These are phyloP conservation scores for Spatulosminthurus flaviceps DNA, from an alignment of 2,888 invertebrate species.

Conservation along the genomic window DNA sequence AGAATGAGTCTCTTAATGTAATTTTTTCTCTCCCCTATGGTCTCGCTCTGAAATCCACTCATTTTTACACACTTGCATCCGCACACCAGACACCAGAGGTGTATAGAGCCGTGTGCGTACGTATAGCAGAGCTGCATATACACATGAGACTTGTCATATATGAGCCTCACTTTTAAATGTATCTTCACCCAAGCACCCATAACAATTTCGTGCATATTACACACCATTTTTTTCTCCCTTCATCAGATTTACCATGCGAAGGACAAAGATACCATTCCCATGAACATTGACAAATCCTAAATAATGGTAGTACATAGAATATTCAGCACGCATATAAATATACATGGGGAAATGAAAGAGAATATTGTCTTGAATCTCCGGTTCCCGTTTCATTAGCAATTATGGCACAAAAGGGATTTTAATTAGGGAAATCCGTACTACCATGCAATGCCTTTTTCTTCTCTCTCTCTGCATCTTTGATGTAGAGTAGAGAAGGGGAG, in stretches of 20 bases:
- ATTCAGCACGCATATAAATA: slow-evolving; percentile 34
- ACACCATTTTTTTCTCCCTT: slow-evolving; percentile 5
- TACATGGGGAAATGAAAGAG: slow-evolving; percentile 6
- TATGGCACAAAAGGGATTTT: slow-evolving; percentile 56
- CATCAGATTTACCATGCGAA: slow-evolving; percentile 13
- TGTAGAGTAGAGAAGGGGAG: slow-evolving; percentile 26
- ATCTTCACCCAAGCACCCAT: neutral
- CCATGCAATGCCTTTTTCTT: slow-evolving; percentile 7
- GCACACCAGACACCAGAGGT: too few species aligned
- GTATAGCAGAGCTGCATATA: neutral
- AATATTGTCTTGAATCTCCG: slow-evolving; percentile 49
- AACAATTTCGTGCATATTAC: slow-evolving; percentile 7
- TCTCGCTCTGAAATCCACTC: slow-evolving; percentile 43
- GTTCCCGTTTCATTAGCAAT: slow-evolving; percentile 55
- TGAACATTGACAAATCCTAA: neutral
- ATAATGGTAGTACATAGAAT: neutral
- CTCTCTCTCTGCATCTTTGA: slow-evolving; percentile 11
- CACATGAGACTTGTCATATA: neutral
- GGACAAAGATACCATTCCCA: slow-evolving; percentile 18
- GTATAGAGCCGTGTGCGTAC: too few species aligned
- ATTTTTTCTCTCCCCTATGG: slow-evolving; percentile 55
- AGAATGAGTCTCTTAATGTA: slow-evolving; percentile 52
- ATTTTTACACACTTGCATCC: neutral
- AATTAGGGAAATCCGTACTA: slow-evolving; percentile 49
- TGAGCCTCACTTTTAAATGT: too few species aligned